Evolutionary conservation across 2,797 vertebrate species (phyloP), one percentile per base, ranked within the genome.

Genomic region (Tapirus indicus): DNA sequence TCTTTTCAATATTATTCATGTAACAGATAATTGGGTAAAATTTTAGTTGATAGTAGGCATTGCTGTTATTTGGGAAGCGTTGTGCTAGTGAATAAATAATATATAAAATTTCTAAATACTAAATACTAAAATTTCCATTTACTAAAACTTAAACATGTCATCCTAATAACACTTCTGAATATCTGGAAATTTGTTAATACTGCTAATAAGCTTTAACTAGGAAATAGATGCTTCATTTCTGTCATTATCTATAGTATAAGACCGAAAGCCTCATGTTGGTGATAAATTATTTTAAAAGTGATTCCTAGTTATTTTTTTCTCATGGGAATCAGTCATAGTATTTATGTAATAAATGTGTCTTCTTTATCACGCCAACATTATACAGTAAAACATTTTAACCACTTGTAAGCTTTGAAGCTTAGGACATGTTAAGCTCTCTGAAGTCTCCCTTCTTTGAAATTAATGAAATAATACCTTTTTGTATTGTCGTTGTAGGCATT

Each of bases 241-340:
- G 25, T 92, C 32, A 80, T 54, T 10, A 79, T 84, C 47, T 94
- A 27, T n/a, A 58, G 79, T 90, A 38, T 38, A 77, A 86, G 41
- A 90, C 35, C 78, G 6, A 72, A 95, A 86, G 17, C 56, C 38
- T 97, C 93, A 92, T 68, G 64, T 20, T 90, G 27, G 23, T 72
- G 23, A 89, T 89, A 96, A 90, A 64, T 96, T 94, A 96, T 72
- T 96, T 91, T 80, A 16, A 90, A 94, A 90, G 17, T 85, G 6
- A n/a, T 69, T 90, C 62, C 44, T 94, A 82, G 14, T 86, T 93
- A 90, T 62, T 86, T 74, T 69, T 85, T 95, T 79, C 86, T 85
- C 38, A 60, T 92, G 41, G 27, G 9, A 92, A 86, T 91, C 71
- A 93, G 1, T 72, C 17, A 80, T 84, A 66, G 38, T 80, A 78